Evolutionary conservation across 2,113 vertebrate genomes (phyloP), one percentile per base, ranked within the genome.

Genomic region (Sinocyclocheilus maitianheensis): DNA sequence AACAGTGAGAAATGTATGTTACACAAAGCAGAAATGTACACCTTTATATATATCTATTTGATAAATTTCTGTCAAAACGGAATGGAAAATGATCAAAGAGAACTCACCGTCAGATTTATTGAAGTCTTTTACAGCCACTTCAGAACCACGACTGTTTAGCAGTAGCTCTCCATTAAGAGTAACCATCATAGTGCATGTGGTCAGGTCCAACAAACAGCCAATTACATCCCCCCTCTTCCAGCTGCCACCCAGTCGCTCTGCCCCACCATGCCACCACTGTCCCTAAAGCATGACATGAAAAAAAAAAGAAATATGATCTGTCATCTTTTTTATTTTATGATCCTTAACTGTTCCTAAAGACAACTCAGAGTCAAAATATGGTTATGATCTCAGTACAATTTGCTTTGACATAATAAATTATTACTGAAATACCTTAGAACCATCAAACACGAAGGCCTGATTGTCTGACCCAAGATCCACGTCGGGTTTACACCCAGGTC

Each of bases 91-190:
- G 1, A 69, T 62, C 62, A 37, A 12, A 69, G 22, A 43, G 43
- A 62, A 88, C 96, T 92, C 84, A 99, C 97, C 98, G 0, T 96
- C 95, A 72, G 93, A 92, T 74, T 95, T 91, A 67, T 96, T 96
- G 63, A 99, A 97, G 88, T 98, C 96, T 91, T 97, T 97, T 92
- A 97, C 97, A 0, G 96, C 96, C 89, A 98, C 92, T 77, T 99
- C 98, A 0, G 97, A 98, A 51, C 98, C 97, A 2, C 94, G 96
- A 71, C 96, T 95, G 91, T 97, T 97, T 46, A 99, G 96, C 13
- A 98, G 94, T 85, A 98, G 92, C 92, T 98, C 96, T 40, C 98
- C 97, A 18, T 99, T 99, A 77, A 99, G 94, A 0, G 97, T 97
- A 93, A 99, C 96, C 94, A 97, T 97, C 96, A 98, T 97, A 60